Evolutionary conservation across 2,113 vertebrate species (phyloP), one percentile per base, ranked within the genome.

Genomic region (Chloropsis cyanopogon): DNA sequence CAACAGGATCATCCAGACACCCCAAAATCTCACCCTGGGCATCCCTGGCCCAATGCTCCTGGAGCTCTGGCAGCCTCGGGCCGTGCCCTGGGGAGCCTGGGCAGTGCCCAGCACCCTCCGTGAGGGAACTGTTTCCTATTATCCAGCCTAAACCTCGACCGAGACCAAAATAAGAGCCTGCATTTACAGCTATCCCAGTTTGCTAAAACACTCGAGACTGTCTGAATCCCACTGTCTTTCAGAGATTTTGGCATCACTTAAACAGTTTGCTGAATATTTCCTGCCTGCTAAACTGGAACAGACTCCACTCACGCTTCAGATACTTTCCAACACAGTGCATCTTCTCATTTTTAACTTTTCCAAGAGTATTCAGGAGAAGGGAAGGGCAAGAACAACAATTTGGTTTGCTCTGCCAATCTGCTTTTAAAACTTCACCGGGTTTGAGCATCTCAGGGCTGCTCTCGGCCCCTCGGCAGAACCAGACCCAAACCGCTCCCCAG

Each of bases 401-500:
- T 0, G 14, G 2, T 31, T 35, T 20, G n/a, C 5, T 28, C 54
- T 3, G 18, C 37, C 44, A n/a, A 61, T 24, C 37, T 2, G 10
- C 75, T 85, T 80, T 61, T 11, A 61, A 29, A 68, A 54, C 65
- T 68, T 10, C 4, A 9, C 9, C 1, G 10, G 10, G 2, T 13
- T n/a, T 5, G 18, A 71, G 65, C 21, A 26, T 33, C n/a, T 13
- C 6, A 4, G 15, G 57, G 25, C 26, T 23, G 5, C 6, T 25
- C 46, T 77, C 37, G 8, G n/a, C 5, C 42, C 47, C 52, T 22
- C 5, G 3, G 18, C 3, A 11, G 16, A 17, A 7, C 10, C 71
- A 42, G 47, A 61, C n/a, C 28, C 61, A 1, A 25, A 9, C 10
- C 6, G 23, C 4, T 4, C 7, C 54, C 37, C 1, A 0, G 26